phyloP scores from a whole-genome alignment of 2,113 vertebrate genomes.

The Cololabis saira region DNA sequence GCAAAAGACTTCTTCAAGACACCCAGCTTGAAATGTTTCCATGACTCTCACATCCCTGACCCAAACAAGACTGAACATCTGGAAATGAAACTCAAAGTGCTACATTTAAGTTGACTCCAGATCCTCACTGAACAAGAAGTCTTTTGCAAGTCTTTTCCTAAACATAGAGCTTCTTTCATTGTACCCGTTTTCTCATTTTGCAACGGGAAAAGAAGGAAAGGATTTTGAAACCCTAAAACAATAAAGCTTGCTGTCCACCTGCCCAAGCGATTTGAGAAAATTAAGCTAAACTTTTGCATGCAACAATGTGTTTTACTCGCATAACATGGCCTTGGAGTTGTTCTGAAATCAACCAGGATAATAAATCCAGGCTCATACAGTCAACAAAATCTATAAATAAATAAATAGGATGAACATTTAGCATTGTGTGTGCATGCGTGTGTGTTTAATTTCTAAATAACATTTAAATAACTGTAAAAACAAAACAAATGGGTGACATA shows the following conservation, averaged over 20 bases:
- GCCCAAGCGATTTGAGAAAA: background rate
- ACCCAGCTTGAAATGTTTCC: too few relatives aligned
- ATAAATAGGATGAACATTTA: slow-evolving; percentile 4
- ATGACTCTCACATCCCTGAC: too few relatives aligned
- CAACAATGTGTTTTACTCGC: background rate
- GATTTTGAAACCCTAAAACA: background rate
- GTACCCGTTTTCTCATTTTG: background rate
- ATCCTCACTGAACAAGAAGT: too few relatives aligned
- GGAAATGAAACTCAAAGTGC: too few relatives aligned
- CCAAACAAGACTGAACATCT: too few relatives aligned
- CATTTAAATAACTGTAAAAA: slow-evolving; percentile 37
- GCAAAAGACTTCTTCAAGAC: too few relatives aligned
- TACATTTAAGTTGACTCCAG: too few relatives aligned
- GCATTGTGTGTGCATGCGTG: slow-evolving; percentile 12
- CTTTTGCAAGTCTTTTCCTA: too few relatives aligned
- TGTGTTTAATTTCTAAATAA: slow-evolving; percentile 32
- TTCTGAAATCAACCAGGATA: slow-evolving; percentile 45
- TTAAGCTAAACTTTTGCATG: background rate
- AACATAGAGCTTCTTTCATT: too few relatives aligned
- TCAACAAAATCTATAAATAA: slow-evolving; percentile 25
- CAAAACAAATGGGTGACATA: slow-evolving; percentile 33
- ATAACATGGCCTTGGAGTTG: slow-evolving; percentile 41
- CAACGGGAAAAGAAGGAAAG: background rate
- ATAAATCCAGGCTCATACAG: slow-evolving; percentile 35
- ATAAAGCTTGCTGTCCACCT: background rate